phyloP scores from a whole-genome alignment of 1,140 invertebrate species.

The Mercenaria mercenaria region DNA sequence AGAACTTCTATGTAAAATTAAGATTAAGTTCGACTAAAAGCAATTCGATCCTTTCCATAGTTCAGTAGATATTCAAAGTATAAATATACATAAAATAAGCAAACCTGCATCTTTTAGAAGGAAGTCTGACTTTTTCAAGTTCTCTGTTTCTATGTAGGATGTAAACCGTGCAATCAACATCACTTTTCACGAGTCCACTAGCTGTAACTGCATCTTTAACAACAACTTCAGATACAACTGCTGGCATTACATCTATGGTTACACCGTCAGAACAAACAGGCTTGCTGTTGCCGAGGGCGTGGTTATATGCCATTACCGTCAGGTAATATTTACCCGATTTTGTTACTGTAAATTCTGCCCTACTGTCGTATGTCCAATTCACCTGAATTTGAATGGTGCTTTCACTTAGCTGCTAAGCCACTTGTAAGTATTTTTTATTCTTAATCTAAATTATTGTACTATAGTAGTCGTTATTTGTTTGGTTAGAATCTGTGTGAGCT shows the following conservation, averaged over 20 bases:
- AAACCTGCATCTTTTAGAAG: background rate
- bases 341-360: background rate
- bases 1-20: too few species aligned
- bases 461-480: too few species aligned
- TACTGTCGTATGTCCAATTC: slow-evolving; percentile 5
- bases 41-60: too few species aligned
- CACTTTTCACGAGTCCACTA: slow-evolving; percentile 55
- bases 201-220: slow-evolving; percentile 38
- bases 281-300: background rate
- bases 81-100: too few species aligned
- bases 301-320: slow-evolving; percentile 37
- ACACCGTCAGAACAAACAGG: slow-evolving; percentile 39
- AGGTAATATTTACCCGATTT: background rate
- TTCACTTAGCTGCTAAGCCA: too few species aligned
- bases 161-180: background rate
- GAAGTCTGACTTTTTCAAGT: background rate
- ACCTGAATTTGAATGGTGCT: background rate
- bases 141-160: slow-evolving; percentile 54
- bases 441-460: too few species aligned
- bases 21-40: too few species aligned
- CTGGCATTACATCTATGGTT: background rate
- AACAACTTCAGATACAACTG: slow-evolving; percentile 17
- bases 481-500: too few species aligned
- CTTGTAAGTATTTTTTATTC: too few species aligned
- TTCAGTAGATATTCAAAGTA: too few species aligned